Evolutionary conservation across 1,140 invertebrate genomes (phyloP).

Genomic region (Neodiprion lecontei): DNA sequence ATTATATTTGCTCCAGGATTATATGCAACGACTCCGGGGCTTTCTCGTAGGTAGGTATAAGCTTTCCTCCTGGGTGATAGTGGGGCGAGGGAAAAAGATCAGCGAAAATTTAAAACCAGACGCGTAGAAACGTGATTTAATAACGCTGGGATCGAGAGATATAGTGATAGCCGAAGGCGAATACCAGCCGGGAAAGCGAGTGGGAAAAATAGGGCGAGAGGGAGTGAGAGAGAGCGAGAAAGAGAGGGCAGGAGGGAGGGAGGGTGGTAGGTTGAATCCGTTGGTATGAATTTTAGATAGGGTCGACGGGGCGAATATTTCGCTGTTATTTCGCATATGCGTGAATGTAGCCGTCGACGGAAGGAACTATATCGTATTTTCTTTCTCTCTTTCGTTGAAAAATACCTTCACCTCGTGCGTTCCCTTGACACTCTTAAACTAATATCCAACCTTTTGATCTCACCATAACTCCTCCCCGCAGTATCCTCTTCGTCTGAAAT

Average conservation of each 20-base stretch:
- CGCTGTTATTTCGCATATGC: not conserved
- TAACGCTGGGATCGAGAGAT: not conserved
- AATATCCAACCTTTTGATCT: no score
- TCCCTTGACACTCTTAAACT: no score
- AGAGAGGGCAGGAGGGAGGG: not conserved
- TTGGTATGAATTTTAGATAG: not conserved
- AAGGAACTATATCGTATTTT: no score
- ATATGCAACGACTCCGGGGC: not conserved
- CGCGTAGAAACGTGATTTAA: slow-evolving; percentile 5
- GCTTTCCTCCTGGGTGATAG: not conserved
- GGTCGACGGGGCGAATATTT: not conserved
- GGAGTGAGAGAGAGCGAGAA: not conserved
- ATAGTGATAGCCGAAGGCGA: no score
- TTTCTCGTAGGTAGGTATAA: not conserved
- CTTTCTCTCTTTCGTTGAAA: no score
- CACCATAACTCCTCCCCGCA: no score
- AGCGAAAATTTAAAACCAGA: not conserved
- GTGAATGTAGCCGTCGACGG: no score
- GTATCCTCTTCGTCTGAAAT: no score
- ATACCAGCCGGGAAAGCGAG: no score
- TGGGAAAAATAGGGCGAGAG: not conserved
- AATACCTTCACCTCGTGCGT: no score
- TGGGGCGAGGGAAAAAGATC: not conserved
- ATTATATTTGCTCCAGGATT: not conserved
- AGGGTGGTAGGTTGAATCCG: not conserved